Base-by-base conservation (phyloP, 2,888 invertebrate genomes). In the Ischnus inquisitorius region DNA sequence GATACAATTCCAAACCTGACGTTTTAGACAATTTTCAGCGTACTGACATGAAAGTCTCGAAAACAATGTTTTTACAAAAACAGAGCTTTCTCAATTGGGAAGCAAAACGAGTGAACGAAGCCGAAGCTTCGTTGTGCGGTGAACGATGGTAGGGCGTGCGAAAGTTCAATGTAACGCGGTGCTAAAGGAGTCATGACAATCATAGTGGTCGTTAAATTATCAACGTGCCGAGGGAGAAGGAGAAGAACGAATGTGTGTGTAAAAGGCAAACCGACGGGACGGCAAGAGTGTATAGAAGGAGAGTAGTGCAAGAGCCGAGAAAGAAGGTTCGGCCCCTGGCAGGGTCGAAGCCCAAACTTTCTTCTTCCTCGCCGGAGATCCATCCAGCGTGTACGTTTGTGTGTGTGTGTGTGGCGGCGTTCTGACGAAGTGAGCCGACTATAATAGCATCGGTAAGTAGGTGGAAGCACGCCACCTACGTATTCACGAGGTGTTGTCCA, bases 391-490 rank as follows among this genome's bases (percentile, higher is more conserved):
- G 34, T 34, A 8, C 16, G 41, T 25, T 16, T 64, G 19, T 6
- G 34, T 34, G 34, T 34, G 34, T 16, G 41, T 25, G 25, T 64
- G 19, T 6, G 28, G 34, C 22, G 25, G 28, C 39, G 54, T 19
- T 10, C 62, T 79, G 79, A 72, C 79, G 71, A 65, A 72, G 71
- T 67, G 71, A 79, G 72, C 65, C 79, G 39, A 25, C 51, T 71
- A 64, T 71, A 79, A 71, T 79, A 25, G 71, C 79, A 79, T 79
- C 51, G 79, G 51, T 79, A 79, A 79, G 79, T 79, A 71, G 64
- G 22, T 39, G 51, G 64, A 79, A 79, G 64, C 79, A 79, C 79
- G 79, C 71, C 79, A 79, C 51, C 69, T 71, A 64, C 64, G 62
- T 71, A 71, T 69, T 62, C 78, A 69, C 78, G 62, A 69, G 68